phyloP scores from a whole-genome alignment of 2,888 invertebrate species.

The Drosophila neotestacea region DNA sequence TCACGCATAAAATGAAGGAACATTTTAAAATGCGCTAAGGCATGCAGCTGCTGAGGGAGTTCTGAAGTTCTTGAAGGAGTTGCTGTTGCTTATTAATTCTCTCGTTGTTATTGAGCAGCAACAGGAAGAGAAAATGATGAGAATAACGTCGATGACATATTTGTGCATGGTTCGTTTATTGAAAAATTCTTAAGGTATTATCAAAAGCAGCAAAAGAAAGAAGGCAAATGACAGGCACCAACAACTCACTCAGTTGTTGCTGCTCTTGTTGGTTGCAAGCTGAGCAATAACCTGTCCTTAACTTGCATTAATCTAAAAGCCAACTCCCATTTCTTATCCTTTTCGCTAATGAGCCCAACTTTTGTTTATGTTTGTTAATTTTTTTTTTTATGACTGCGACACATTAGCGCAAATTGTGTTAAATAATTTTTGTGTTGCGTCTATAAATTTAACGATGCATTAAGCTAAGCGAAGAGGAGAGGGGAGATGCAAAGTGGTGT shows the following conservation, averaged over 20 bases:
- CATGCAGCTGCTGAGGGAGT: slow-evolving; percentile 9
- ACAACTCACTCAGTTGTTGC: neutral
- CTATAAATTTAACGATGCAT: slow-evolving; percentile 80
- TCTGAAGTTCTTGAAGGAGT: slow-evolving; percentile 2
- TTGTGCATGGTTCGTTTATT: slow-evolving; percentile 68
- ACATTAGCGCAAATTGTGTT: slow-evolving; percentile 72
- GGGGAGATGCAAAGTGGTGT: neutral
- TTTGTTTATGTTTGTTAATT: slow-evolving; percentile 34
- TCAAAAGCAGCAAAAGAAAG: neutral
- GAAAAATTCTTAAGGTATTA: slow-evolving; percentile 65
- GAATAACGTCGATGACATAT: slow-evolving; percentile 40
- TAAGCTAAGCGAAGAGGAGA: slow-evolving; percentile 37
- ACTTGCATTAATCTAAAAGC: slow-evolving; percentile 17
- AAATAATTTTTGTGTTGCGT: slow-evolving; percentile 64
- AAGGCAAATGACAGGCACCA: neutral
- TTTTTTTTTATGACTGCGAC: slow-evolving; percentile 55
- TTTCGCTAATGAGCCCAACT: slow-evolving; percentile 43
- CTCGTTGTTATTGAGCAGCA: too few species aligned
- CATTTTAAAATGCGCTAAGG: slow-evolving; percentile 52
- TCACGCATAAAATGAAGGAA: slow-evolving; percentile 48
- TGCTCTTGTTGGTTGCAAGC: neutral
- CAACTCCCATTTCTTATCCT: slow-evolving; percentile 5
- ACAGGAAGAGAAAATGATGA: slow-evolving; percentile 10
- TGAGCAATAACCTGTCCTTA: slow-evolving; percentile 10
- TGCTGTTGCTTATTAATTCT: slow-evolving; percentile 61